Conservation (phyloP, 2,888 invertebrate species). For the Cotesia congregata region DNA sequence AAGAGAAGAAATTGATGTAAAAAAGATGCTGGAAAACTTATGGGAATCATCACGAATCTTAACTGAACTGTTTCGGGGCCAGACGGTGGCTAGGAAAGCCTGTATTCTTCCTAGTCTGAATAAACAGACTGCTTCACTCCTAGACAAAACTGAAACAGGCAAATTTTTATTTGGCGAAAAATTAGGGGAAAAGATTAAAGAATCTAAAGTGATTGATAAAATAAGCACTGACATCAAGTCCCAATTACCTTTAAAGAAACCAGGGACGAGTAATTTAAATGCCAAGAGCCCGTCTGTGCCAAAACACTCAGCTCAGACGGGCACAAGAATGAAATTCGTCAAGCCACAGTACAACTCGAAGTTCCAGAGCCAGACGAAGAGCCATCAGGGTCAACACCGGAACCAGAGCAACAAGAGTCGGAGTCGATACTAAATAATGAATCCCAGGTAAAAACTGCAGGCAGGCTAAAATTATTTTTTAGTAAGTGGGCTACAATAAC, state of each 20-base stretch:
- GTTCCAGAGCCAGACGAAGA: slow-evolving; percentile 17
- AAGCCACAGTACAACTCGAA: slow-evolving; percentile 29
- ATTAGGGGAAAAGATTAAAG: slow-evolving; percentile 39
- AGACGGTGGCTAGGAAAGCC: slow-evolving; percentile 41
- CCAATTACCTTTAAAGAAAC: slow-evolving; percentile 31
- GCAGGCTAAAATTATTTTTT: slow-evolving; percentile 24
- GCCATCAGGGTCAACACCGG: not conserved
- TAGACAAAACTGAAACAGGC: slow-evolving; percentile 42
- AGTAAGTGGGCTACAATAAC: slow-evolving; percentile 19
- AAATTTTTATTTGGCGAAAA: slow-evolving; percentile 44
- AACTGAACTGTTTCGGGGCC: slow-evolving; percentile 34
- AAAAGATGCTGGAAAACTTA: slow-evolving; percentile 35
- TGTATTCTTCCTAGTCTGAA: slow-evolving; percentile 45
- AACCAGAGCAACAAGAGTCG: slow-evolving; percentile 27
- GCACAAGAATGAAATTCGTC: slow-evolving; percentile 28
- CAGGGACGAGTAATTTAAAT: slow-evolving; percentile 39
- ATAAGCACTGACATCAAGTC: slow-evolving; percentile 41
- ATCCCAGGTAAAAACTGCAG: slow-evolving; percentile 20
- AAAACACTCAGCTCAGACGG: slow-evolving; percentile 36
- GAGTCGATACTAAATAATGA: not conserved
- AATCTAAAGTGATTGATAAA: slow-evolving; percentile 45
- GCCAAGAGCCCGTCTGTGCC: slow-evolving; percentile 38
- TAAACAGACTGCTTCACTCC: slow-evolving; percentile 38
- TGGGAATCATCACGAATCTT: slow-evolving; percentile 42
- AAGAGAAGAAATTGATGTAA: slow-evolving; percentile 34